Conservation (phyloP, 2,797 vertebrate species). For the Falco biarmicus region DNA sequence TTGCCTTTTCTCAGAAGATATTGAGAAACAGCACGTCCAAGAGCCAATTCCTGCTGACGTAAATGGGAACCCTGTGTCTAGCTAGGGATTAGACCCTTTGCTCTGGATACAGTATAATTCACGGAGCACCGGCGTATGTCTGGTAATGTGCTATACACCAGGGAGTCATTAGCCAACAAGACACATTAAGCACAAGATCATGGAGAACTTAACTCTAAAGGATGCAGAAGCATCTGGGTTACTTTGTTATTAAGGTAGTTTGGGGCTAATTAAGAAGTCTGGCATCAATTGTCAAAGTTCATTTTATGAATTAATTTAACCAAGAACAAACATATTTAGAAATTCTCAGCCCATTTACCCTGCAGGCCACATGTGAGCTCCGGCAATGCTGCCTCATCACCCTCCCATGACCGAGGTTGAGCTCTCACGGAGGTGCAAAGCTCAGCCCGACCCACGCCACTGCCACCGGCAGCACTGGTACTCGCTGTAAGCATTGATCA, state of each 20-base stretch:
- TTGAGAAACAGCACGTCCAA: not conserved
- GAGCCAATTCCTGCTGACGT: not conserved
- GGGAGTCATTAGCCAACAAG: not conserved
- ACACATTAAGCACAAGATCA: not conserved
- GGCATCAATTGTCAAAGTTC: not conserved
- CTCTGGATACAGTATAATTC: not conserved
- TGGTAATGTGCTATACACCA: not conserved
- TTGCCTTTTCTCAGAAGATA: not conserved
- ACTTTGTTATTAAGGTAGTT: not conserved
- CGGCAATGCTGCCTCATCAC: not conserved
- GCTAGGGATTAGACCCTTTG: not conserved
- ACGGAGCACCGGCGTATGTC: not conserved
- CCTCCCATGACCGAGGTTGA: not conserved
- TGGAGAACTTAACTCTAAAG: not conserved
- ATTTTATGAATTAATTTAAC: not conserved
- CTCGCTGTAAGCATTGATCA: not conserved
- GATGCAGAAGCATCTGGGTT: not conserved
- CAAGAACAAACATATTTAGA: not conserved
- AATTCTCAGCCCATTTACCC: not conserved
- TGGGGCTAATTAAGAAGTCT: not conserved
- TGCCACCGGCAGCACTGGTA: not conserved
- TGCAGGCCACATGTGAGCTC: not conserved
- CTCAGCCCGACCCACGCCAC: not conserved
- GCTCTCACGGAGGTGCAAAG: not conserved
- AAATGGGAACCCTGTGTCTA: not conserved